phyloP scores from a whole-genome alignment of 2,113 vertebrate species.

The Laticauda colubrina region DNA sequence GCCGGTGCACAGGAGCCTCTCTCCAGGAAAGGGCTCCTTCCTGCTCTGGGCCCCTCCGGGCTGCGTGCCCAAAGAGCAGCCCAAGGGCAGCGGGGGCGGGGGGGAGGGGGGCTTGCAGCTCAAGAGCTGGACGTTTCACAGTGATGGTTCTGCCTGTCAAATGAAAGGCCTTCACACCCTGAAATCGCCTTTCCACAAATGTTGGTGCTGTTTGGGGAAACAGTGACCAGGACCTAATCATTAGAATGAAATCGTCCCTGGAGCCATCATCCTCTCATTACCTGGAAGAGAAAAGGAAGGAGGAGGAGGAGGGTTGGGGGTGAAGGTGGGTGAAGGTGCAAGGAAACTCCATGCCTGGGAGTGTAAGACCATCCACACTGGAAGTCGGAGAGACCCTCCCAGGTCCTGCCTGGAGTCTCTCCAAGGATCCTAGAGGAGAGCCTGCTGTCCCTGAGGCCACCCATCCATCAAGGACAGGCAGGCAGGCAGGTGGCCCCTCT shows the following conservation, averaged over 20 bases:
- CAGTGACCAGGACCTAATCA: not conserved
- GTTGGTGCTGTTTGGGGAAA: not conserved
- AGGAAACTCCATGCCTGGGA: not conserved
- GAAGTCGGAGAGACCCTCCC: not conserved
- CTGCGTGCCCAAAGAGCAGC: not conserved
- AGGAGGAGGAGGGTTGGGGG: not conserved
- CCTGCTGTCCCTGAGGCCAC: not conserved
- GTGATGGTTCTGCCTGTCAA: not conserved
- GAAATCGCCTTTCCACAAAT: not conserved
- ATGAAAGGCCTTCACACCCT: not conserved
- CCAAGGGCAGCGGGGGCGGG: rapidly evolving
- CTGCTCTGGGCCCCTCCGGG: too few relatives aligned
- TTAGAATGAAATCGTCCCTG: not conserved
- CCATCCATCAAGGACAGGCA: not conserved
- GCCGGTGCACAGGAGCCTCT: constrained; percentile 39
- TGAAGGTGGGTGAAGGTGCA: not conserved
- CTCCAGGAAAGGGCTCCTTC: constrained; percentile 41
- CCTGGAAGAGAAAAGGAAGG: not conserved
- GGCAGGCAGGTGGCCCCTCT: not conserved
- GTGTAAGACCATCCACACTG: not conserved
- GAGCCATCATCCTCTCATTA: not conserved
- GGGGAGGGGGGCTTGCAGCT: not conserved
- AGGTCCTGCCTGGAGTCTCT: not conserved
- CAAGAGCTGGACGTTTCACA: not conserved
- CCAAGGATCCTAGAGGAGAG: not conserved